Percentiles rank a stretch among this genome's conserved stretches.
Evolutionary conservation across 2,113 vertebrate species (phyloP).

Genomic region (Ophthalmotilapia sp.): DNA sequence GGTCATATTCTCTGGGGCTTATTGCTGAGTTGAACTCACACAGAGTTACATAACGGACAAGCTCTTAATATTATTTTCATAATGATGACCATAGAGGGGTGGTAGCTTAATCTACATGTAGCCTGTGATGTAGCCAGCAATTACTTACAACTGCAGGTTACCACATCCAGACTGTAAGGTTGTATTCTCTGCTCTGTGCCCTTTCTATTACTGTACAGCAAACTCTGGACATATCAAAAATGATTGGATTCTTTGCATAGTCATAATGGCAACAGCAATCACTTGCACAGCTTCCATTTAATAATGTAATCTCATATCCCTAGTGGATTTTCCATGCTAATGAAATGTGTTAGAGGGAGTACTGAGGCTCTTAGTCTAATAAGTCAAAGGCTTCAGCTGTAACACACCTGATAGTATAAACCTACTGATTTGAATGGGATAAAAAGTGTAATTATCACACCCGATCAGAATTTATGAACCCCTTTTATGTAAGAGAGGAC

Average conservation of each 20-base stretch:
- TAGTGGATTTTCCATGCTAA: slow-evolving; percentile 4
- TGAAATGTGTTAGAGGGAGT: background rate
- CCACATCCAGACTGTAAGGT: background rate
- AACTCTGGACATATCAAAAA: slow-evolving; percentile 1
- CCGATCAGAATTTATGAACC: background rate
- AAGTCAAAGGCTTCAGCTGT: background rate
- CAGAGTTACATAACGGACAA: background rate
- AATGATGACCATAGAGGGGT: slow-evolving; percentile 4
- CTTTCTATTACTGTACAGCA: background rate
- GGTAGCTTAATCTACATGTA: background rate
- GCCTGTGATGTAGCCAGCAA: background rate
- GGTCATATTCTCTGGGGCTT: slow-evolving; percentile 36
- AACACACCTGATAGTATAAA: background rate
- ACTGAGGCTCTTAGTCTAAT: background rate
- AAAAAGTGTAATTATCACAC: background rate
- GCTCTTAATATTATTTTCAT: slow-evolving; percentile 16
- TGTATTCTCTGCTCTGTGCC: background rate
- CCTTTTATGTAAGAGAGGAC: background rate
- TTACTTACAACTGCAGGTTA: background rate
- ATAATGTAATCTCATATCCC: slow-evolving; percentile 3
- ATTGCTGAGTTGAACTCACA: background rate
- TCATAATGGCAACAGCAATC: background rate
- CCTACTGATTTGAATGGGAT: background rate
- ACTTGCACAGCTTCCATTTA: background rate
- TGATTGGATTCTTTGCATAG: slow-evolving; percentile 14